phyloP scores from a whole-genome alignment of 2,888 invertebrate genomes.

The Heteropelma amictum region DNA sequence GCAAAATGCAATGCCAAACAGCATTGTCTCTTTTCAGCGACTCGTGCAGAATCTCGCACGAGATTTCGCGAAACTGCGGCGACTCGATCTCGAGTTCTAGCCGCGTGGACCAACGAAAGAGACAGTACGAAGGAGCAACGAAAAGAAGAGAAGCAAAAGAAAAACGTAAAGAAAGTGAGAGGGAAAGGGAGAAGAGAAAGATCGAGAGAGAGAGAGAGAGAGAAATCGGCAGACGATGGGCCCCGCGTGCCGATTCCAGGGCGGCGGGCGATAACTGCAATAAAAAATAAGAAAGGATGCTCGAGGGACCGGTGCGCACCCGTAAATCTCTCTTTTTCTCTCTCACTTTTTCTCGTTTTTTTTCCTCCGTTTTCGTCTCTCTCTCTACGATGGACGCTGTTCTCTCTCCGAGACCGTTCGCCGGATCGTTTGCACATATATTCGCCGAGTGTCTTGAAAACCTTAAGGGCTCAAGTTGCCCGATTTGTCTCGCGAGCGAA shows the following conservation, averaged over 20 bases:
- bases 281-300: slow-evolving; percentile 59
- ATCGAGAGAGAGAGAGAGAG: neutral
- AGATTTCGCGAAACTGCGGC: slow-evolving; percentile 57
- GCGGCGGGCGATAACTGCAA: slow-evolving; percentile 60
- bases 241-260: slow-evolving; percentile 59
- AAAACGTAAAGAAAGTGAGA: slow-evolving; percentile 9
- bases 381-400: slow-evolving; percentile 54
- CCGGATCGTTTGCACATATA: slow-evolving; percentile 27
- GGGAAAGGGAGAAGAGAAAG: slow-evolving; percentile 7
- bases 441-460: neutral
- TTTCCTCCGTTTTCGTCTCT: slow-evolving; percentile 41
- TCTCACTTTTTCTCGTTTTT: slow-evolving; percentile 64
- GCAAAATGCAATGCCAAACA: slow-evolving; percentile 22
- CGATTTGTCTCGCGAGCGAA: neutral
- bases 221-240: slow-evolving; percentile 29
- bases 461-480: neutral
- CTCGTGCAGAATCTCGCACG: slow-evolving; percentile 53
- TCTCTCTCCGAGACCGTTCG: slow-evolving; percentile 52
- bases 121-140: slow-evolving; percentile 51
- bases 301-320: slow-evolving; percentile 69
- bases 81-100: slow-evolving; percentile 29
- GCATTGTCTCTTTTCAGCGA: slow-evolving; percentile 7
- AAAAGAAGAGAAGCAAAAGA: slow-evolving; percentile 48
- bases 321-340: slow-evolving; percentile 69
- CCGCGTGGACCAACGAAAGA: slow-evolving; percentile 31